Conservation (phyloP, 1,140 invertebrate genomes). For the Drosophila punjabiensis region DNA sequence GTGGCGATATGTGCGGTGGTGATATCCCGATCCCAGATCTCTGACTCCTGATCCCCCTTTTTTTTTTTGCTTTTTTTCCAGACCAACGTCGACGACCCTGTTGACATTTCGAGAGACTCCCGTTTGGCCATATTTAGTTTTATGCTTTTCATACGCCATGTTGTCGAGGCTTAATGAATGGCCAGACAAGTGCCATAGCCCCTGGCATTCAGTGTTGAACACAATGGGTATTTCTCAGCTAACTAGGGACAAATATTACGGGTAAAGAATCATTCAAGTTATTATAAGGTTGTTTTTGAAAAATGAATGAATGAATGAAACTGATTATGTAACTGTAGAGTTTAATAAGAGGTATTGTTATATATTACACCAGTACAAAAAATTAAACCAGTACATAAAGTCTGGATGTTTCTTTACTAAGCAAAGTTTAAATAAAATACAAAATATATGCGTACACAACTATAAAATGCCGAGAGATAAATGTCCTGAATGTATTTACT, state of each 20-base stretch:
- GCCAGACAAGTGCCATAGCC: constrained; percentile 51
- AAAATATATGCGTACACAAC: too few relatives aligned
- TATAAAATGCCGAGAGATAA: too few relatives aligned
- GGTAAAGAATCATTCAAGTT: not conserved
- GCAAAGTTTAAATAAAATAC: too few relatives aligned
- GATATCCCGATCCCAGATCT: constrained; percentile 23
- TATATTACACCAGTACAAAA: too few relatives aligned
- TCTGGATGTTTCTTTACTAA: too few relatives aligned
- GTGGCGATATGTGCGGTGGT: constrained; percentile 17
- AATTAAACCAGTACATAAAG: too few relatives aligned
- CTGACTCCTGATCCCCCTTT: constrained; percentile 32
- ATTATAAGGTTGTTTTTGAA: too few relatives aligned
- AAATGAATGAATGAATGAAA: too few relatives aligned
- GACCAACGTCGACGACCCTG: constrained; percentile 13
- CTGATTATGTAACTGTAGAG: too few relatives aligned
- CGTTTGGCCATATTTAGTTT: constrained; percentile 54
- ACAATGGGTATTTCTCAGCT: not conserved
- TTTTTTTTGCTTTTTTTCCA: constrained; percentile 2
- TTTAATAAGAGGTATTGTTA: too few relatives aligned
- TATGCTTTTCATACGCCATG: constrained; percentile 39
- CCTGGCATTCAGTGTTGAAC: not conserved
- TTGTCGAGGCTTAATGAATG: constrained; percentile 55
- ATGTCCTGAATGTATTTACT: too few relatives aligned
- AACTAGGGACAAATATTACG: not conserved
- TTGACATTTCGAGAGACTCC: constrained; percentile 60